phyloP scores from a whole-genome alignment of 1,140 invertebrate genomes.

The Chymomyza costata region DNA sequence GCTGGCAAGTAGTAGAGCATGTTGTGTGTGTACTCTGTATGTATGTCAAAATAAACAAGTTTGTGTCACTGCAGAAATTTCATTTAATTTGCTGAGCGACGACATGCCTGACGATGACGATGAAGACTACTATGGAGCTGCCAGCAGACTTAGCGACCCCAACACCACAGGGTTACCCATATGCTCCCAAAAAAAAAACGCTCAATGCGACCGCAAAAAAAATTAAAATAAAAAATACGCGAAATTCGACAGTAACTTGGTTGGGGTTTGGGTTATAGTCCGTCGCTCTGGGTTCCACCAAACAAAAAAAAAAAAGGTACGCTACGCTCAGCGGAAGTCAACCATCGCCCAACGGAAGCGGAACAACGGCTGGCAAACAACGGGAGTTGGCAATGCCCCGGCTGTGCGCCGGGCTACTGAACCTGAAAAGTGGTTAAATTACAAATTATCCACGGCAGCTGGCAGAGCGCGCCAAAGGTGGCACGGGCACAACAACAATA shows the following conservation, averaged over 20 bases:
- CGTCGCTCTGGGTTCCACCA: too few relatives aligned
- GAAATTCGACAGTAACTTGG: not conserved
- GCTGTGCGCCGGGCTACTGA: slow-evolving; percentile 56
- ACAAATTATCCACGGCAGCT: slow-evolving; percentile 74
- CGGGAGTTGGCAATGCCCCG: slow-evolving; percentile 10
- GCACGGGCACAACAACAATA: slow-evolving; percentile 6
- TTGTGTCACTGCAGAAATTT: slow-evolving; percentile 71
- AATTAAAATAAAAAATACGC: slow-evolving; percentile 10
- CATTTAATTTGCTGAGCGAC: slow-evolving; percentile 64
- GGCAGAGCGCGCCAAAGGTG: slow-evolving; percentile 25
- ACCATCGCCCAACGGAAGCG: slow-evolving; percentile 46
- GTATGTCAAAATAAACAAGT: slow-evolving; percentile 74
- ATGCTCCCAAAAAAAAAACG: not conserved
- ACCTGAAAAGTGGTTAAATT: slow-evolving; percentile 75
- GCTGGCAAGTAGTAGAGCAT: too few relatives aligned
- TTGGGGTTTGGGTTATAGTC: too few relatives aligned
- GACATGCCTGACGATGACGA: slow-evolving; percentile 1
- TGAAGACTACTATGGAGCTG: not conserved
- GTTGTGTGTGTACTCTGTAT: slow-evolving; percentile 34
- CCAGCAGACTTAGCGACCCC: slow-evolving; percentile 20
- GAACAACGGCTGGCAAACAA: slow-evolving; percentile 32
- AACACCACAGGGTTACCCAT: slow-evolving; percentile 12
- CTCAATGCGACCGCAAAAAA: slow-evolving; percentile 2
- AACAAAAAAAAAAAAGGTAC: slow-evolving; percentile 25
- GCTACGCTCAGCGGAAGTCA: slow-evolving; percentile 26